phyloP scores from a whole-genome alignment of 2,113 vertebrate species.

The Prochilodus magdalenae region DNA sequence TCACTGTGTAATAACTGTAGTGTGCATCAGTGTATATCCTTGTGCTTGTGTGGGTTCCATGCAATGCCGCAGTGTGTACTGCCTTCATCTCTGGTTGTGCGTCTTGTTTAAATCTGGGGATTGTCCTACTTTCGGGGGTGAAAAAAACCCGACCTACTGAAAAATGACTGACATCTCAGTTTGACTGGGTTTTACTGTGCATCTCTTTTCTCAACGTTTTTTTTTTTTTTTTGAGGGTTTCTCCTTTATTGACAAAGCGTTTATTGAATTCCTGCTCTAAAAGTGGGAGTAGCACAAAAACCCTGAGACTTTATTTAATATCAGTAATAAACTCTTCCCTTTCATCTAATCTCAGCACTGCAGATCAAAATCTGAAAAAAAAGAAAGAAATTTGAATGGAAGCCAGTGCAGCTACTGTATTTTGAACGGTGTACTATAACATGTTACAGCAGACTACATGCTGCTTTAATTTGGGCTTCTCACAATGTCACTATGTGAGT shows the following conservation, averaged over 20 bases:
- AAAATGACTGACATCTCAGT: conserved; percentile 12
- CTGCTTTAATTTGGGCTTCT: not conserved
- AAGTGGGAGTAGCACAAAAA: conserved; percentile 39
- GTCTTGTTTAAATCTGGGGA: not conserved
- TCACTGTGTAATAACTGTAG: not conserved
- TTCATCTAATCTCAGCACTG: not conserved
- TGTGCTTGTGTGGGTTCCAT: not conserved
- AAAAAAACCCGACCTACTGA: not conserved
- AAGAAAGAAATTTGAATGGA: not conserved
- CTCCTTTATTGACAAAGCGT: conserved; percentile 60
- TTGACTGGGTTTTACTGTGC: not conserved
- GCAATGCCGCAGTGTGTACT: not conserved
- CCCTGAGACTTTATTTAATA: conserved; percentile 64
- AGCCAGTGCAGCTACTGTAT: not conserved
- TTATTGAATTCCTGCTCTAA: not conserved
- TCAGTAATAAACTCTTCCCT: not conserved
- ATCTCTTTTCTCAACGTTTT: not conserved
- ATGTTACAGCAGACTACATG: not conserved
- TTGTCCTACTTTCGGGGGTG: not conserved
- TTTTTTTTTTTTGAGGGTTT: not conserved
- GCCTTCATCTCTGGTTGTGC: not conserved
- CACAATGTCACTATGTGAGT: not conserved
- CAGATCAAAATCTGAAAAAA: not conserved
- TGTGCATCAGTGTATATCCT: not conserved
- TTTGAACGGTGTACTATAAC: not conserved